phyloP scores from a whole-genome alignment of 2,797 vertebrate genomes.

The Harpagifer antarcticus region DNA sequence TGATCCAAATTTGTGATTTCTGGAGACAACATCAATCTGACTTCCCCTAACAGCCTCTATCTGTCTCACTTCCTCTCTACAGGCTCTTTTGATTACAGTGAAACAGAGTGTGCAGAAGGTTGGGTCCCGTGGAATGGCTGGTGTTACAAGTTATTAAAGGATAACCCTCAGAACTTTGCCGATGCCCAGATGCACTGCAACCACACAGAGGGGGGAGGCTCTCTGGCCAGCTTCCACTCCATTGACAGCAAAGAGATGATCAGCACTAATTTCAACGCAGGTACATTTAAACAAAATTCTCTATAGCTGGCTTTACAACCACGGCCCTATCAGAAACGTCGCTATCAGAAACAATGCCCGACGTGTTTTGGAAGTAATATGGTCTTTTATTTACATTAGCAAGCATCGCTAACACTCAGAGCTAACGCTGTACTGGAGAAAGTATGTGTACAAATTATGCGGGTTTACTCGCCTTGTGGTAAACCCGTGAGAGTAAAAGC shows the following conservation, averaged over 20 bases:
- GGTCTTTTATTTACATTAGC: too few relatives aligned
- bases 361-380: too few relatives aligned
- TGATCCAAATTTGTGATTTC: neutral
- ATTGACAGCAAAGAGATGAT: slow-evolving; percentile 91
- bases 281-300: slow-evolving; percentile 72
- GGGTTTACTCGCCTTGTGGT: too few relatives aligned
- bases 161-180: slow-evolving; percentile 65
- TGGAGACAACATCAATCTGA: neutral
- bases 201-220: slow-evolving; percentile 57
- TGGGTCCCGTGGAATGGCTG: slow-evolving; percentile 91
- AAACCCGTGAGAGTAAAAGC: too few relatives aligned
- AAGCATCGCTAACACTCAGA: too few relatives aligned
- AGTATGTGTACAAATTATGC: too few relatives aligned
- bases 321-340: too few relatives aligned
- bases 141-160: slow-evolving; percentile 88
- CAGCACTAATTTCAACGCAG: slow-evolving; percentile 85
- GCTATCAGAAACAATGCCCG: too few relatives aligned
- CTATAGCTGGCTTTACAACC: neutral
- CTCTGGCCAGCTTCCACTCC: slow-evolving; percentile 90
- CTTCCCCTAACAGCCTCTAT: neutral
- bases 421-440: too few relatives aligned
- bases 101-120: slow-evolving; percentile 83
- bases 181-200: slow-evolving; percentile 80
- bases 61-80: slow-evolving; percentile 21
- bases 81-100: slow-evolving; percentile 85